These are phyloP conservation scores for Melanotus villosus DNA, from an alignment of 2,888 invertebrate species.

Conservation along the genomic window DNA sequence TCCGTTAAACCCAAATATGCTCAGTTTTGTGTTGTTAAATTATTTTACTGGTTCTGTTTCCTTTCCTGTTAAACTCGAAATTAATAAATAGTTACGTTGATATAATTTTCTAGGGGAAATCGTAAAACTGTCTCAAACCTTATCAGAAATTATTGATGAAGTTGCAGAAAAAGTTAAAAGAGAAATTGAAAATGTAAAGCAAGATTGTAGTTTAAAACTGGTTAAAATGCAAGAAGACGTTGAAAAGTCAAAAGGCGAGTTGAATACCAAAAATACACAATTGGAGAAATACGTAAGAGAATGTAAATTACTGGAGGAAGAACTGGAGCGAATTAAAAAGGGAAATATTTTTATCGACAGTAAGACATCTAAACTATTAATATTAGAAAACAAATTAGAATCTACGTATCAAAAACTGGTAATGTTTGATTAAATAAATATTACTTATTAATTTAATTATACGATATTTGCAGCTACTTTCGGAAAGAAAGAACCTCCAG, in stretches of 20 bases:
- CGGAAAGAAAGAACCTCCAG: conserved; percentile 74
- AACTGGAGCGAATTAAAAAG: conserved; percentile 68
- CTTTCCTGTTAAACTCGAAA: too few relatives aligned
- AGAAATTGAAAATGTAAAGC: conserved; percentile 73
- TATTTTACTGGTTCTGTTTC: too few relatives aligned
- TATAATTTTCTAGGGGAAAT: conserved; percentile 72
- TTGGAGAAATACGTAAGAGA: conserved; percentile 72
- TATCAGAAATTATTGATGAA: conserved; percentile 72
- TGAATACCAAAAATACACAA: conserved; percentile 72
- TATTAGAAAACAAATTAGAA: conserved; percentile 73
- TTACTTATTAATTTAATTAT: neutral
- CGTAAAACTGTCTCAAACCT: conserved; percentile 69
- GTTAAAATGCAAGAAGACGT: conserved; percentile 73
- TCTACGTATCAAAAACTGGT: conserved; percentile 75
- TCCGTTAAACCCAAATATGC: too few relatives aligned
- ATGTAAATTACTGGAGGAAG: conserved; percentile 70
- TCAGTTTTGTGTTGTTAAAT: too few relatives aligned
- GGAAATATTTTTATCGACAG: conserved; percentile 65
- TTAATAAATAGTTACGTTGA: too few relatives aligned
- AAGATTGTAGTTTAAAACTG: conserved; percentile 73
- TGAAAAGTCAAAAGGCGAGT: conserved; percentile 71
- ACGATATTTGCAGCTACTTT: conserved; percentile 69
- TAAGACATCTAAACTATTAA: conserved; percentile 63
- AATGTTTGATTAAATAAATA: conserved; percentile 44
- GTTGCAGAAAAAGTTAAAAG: conserved; percentile 71